Base-by-base conservation (phyloP, 2,888 invertebrate genomes). In the Psylliodes chrysocephalus region DNA sequence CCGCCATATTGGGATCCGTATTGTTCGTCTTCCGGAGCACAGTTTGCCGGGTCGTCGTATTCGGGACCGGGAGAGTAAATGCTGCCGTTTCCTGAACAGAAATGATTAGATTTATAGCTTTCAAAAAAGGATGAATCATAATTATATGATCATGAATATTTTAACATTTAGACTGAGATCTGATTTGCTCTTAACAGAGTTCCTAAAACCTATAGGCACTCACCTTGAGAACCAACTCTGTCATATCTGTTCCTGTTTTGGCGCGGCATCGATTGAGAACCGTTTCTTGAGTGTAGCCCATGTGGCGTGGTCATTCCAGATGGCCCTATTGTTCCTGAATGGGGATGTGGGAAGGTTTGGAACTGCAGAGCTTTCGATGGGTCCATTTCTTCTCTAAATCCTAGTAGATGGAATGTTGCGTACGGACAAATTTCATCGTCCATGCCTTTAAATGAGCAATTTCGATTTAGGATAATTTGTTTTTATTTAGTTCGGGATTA, bases 391-490 rank as follows among this genome's bases (percentile, higher is more conserved):
- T 95, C 95, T 76, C 95, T 92, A 91, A 95, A 95, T 73, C 95
- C 95, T 62, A 95, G 89, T 78, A 95, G 87, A 83, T 96, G 96
- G 91, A 96, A 96, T 40, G 96, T 96, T 6, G 96, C 96, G 84
- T 96, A 96, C 42, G 96, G 96, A 84, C 96, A 96, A 82, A 96
- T 96, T 83, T 96, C 96, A 80, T 96, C 96, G 82, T 96, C 95
- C 91, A 95, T 94, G 82, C 94, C 94, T 92, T 86, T 64, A 82
- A 67, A 54, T 60, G 14, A 14, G n/a, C 10, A 6, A n/a, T 35
- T 2, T 35, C 10, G 8, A 19, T 49, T 19, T 10, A 17, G 8
- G 51, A 55, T 12, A 19, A 19, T 35, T 7, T 19, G 33, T 18
- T 51, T 30, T 12, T 19, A 33, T 35, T 35, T 35, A 22, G 14